phyloP scores from a whole-genome alignment of 1,140 invertebrate species.

The Drosophila ironensis region DNA sequence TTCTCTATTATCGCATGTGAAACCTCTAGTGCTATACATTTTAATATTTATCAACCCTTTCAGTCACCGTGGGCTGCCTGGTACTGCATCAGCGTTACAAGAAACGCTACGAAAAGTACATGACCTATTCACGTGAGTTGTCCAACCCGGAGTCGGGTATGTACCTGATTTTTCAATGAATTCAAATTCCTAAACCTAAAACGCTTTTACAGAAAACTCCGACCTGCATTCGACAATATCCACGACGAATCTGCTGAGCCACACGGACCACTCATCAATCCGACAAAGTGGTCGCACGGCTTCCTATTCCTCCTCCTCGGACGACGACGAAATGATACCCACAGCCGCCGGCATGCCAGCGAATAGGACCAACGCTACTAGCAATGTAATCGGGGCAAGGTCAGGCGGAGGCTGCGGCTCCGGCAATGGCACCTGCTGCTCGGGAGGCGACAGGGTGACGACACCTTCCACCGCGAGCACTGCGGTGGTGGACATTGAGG shows the following conservation, averaged over 20 bases:
- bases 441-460: conserved; percentile 27
- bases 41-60: conserved; percentile 42
- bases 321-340: conserved; percentile 81
- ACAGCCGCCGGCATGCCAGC: conserved; percentile 48
- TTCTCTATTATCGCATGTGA: too few species aligned
- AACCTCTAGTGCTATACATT: conserved; percentile 25
- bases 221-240: conserved; percentile 75
- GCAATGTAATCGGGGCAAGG: background rate
- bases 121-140: conserved; percentile 80
- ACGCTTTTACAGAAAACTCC: conserved; percentile 42
- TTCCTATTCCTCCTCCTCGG: conserved; percentile 74
- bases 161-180: background rate
- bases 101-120: conserved; percentile 83
- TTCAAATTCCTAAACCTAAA: background rate
- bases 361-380: conserved; percentile 23
- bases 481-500: conserved; percentile 87
- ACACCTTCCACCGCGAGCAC: conserved; percentile 75
- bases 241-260: conserved; percentile 69
- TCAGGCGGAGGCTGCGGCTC: conserved; percentile 65
- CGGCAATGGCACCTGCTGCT: conserved; percentile 64
- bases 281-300: conserved; percentile 65
- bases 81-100: conserved; percentile 89
- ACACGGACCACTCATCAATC: conserved; percentile 41
- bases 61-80: conserved; percentile 88
- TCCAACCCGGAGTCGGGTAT: conserved; percentile 79